phyloP scores from a whole-genome alignment of 1,140 invertebrate genomes.

The Trialeurodes vaporariorum region DNA sequence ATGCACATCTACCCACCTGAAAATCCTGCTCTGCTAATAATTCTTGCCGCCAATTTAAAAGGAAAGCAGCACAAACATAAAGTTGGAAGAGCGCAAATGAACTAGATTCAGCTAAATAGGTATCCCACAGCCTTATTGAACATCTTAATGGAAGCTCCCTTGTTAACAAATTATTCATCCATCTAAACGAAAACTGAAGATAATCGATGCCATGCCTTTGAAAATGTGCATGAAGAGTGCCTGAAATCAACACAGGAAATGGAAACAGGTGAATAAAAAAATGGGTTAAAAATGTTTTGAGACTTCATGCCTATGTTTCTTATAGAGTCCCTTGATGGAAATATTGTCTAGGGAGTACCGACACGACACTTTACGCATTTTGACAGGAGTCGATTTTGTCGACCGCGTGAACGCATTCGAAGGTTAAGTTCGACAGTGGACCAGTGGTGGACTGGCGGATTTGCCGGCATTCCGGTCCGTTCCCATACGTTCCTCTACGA shows the following conservation, averaged over 20 bases:
- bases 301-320: too few relatives aligned
- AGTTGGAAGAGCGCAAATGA: conserved; percentile 95
- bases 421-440: too few relatives aligned
- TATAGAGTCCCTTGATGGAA: too few relatives aligned
- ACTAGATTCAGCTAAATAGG: conserved; percentile 94
- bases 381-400: too few relatives aligned
- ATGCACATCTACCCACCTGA: too few relatives aligned
- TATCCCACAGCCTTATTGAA: conserved; percentile 98
- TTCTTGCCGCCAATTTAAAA: conserved; percentile 87
- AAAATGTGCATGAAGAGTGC: conserved; percentile 80
- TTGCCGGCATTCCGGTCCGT: too few relatives aligned
- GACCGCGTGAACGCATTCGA: too few relatives aligned
- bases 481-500: too few relatives aligned
- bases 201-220: conserved; percentile 92
- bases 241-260: conserved; percentile 39
- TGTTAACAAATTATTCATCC: conserved; percentile 99
- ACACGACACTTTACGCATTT: too few relatives aligned
- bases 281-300: conserved; percentile 2
- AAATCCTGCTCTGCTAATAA: conserved; percentile 89
- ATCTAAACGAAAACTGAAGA: conserved; percentile 99
- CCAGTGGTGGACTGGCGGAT: too few relatives aligned
- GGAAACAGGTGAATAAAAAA: conserved; percentile 11
- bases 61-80: conserved; percentile 97
- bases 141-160: conserved; percentile 92
- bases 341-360: too few relatives aligned